Evolutionary conservation across 2,888 invertebrate species (phyloP).

Genomic region (Spisula solida): DNA sequence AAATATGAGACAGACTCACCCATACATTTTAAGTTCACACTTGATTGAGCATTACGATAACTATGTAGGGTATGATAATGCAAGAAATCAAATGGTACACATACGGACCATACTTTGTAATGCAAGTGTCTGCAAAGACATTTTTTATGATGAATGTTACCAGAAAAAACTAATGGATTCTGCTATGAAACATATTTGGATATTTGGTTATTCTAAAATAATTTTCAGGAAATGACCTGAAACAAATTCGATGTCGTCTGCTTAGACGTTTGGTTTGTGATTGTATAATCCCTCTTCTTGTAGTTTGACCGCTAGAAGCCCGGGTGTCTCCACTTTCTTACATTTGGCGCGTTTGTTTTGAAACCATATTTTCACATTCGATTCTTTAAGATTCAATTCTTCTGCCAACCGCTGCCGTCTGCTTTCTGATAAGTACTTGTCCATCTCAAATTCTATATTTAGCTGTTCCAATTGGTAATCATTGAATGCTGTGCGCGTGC

Average conservation of each 20-base stretch:
- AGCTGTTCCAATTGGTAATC: constrained; percentile 94
- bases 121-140: no score
- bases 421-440: constrained; percentile 95
- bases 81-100: no score
- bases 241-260: not conserved
- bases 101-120: no score
- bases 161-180: no score
- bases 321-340: constrained; percentile 93
- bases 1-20: constrained; percentile 12
- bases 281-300: constrained; percentile 98
- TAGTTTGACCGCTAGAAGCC: constrained; percentile 95
- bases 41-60: no score
- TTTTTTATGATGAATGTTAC: no score
- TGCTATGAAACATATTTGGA: no score
- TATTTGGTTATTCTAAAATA: not conserved
- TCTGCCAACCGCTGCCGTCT: constrained; percentile 96
- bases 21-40: no score
- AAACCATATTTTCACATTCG: constrained; percentile 99
- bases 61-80: no score
- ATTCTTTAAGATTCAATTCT: constrained; percentile 97
- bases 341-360: constrained; percentile 98
- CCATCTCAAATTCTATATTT: constrained; percentile 93
- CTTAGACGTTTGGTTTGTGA: constrained; percentile 88
- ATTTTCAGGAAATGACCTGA: not conserved
- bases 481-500: constrained; percentile 97